Percentiles rank a stretch among this genome's conserved stretches.
Conservation (phyloP, 2,888 invertebrate genomes). For the Lamellibrachia columna region DNA sequence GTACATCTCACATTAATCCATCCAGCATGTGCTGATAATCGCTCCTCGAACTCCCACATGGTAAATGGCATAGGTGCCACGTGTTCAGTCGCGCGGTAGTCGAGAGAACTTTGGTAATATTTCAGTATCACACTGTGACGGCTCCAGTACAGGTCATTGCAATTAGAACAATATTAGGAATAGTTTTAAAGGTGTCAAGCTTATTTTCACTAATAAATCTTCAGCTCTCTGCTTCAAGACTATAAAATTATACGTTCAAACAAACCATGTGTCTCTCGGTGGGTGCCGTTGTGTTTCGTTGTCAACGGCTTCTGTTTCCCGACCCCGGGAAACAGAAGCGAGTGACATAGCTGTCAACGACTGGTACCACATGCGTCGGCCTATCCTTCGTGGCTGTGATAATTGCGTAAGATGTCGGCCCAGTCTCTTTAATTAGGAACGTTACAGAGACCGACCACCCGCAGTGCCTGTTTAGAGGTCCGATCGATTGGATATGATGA, state of each 20-base stretch:
- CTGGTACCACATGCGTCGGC: background rate
- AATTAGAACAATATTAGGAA: too few relatives aligned
- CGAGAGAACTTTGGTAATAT: too few relatives aligned
- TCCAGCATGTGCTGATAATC: too few relatives aligned
- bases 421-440: background rate
- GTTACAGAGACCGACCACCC: background rate
- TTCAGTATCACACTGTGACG: too few relatives aligned
- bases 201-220: background rate
- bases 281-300: background rate
- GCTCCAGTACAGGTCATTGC: too few relatives aligned
- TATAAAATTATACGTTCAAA: background rate
- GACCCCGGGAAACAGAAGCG: background rate
- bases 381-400: background rate
- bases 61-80: too few relatives aligned
- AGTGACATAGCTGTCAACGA: background rate
- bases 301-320: background rate
- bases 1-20: too few relatives aligned
- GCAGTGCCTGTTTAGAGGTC: background rate
- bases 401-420: background rate
- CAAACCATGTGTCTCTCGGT: background rate
- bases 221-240: background rate
- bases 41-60: too few relatives aligned
- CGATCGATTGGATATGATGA: background rate
- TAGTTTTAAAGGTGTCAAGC: background rate
- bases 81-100: too few relatives aligned